A percentile compares a stretch with the other conserved stretches of the same genome.
Evolutionary conservation across 1,140 invertebrate species (phyloP).

Genomic region (Tigriopus japonicus): DNA sequence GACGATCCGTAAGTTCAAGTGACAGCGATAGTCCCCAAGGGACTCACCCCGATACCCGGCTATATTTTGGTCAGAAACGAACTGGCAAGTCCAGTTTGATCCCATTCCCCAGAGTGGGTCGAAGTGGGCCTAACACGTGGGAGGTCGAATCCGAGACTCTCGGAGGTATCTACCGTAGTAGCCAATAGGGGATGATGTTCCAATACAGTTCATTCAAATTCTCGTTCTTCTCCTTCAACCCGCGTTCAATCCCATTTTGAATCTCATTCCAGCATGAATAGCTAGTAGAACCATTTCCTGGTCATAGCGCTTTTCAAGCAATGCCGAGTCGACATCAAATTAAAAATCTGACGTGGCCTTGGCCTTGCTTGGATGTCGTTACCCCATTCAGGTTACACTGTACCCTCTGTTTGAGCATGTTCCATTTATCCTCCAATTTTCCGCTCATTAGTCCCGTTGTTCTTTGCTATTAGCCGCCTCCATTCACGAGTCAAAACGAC

Average conservation of each 20-base stretch:
- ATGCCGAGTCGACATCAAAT: too few species aligned
- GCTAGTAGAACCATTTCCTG: too few species aligned
- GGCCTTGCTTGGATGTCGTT: too few species aligned
- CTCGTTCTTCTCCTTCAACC: neutral
- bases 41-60: neutral
- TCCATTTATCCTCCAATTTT: neutral
- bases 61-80: neutral
- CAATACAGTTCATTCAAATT: neutral
- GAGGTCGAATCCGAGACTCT: neutral
- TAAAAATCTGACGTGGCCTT: too few species aligned
- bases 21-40: neutral
- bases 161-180: too few species aligned
- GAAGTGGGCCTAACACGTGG: neutral
- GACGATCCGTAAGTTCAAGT: neutral
- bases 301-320: too few species aligned
- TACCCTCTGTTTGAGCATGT: too few species aligned
- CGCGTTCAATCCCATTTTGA: neutral
- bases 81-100: neutral
- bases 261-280: neutral
- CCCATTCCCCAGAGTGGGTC: neutral
- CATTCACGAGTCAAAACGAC: neutral
- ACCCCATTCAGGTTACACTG: too few species aligned
- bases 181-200: too few species aligned
- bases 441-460: neutral
- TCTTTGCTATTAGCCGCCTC: neutral